Evolutionary conservation across 2,888 invertebrate genomes (phyloP), one percentile per base, ranked within the genome.

Genomic region (Epinotia ramella): DNA sequence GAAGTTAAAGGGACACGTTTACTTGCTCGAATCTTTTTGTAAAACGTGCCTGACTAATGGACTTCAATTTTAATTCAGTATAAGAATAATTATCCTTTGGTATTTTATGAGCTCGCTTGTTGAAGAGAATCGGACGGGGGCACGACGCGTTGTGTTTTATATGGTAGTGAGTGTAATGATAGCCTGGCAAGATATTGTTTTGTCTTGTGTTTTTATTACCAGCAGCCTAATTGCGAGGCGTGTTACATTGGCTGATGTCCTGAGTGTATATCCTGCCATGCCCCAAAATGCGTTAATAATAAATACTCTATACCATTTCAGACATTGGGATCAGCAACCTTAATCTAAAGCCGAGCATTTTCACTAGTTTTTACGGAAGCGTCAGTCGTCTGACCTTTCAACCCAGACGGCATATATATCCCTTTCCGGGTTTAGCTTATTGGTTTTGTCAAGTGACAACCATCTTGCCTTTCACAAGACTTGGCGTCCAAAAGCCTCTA

Each of bases 1-100:
- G 76, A 71, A 76, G 76, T 76, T 57, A 67, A 72, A 71, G 62
- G 71, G 76, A 72, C 67, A 76, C 72, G 71, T 76, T 76, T 63
- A 76, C 66, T 67, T 71, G 75, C 24, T 66, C 60, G 59, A 56
- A 28, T 75, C 65, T 60, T 75, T 71, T 65, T 69, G 57, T 70
- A 60, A 75, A 75, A 66, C 65, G 70, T 71, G 60, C 46, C 70
- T 71, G 75, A 66, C 70, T 75, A 70, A 65, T 70, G 65, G 73
- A 68, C 68, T 69, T 57, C 46, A 57, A 49, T 75, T 59, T 75
- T 71, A 66, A 75, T 66, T 65, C 60, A 40, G 65, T 59, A 66
- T 24, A 63, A 71, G 53, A 66, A 70, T 74, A 65, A 66, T 66
- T 71, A 59, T 53, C 33, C 53, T 49, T 60, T 46, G 46, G 59